Evolutionary conservation across 2,888 invertebrate species (phyloP), one percentile per base, ranked within the genome.

Genomic region (Scrobipalpa atriplicella): DNA sequence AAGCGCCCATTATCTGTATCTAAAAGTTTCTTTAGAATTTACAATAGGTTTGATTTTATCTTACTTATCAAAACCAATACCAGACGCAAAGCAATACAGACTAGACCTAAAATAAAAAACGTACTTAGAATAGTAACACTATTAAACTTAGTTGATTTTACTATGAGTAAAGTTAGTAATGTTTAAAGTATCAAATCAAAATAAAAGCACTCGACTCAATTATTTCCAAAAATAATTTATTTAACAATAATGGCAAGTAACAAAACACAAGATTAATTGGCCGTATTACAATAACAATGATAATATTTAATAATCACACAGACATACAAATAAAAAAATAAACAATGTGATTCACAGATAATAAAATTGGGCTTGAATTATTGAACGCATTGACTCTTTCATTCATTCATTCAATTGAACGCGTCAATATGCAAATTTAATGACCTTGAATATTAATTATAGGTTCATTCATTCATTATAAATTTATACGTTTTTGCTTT

Each of bases 341-440:
- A 86, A 84, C 83, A 85, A 87, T 84, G 29, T 79, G 81, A 75
- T 92, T 92, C 81, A 72, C 90, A 91, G 91, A 84, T 89, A 86
- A 91, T 92, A 92, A 92, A 92, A 86, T 84, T 79, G 85, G 86
- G 86, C 84, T 86, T 89, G 92, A 90, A 92, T 73, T 70, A 62
- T 54, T 54, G 19, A 62, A 43, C 13, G 43, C 38, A 54, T 64
- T 52, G 19, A 62, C 75, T 73, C 71, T 73, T 73, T 72, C 74
- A 78, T 76, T 72, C 70, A 70, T 66, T 67, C 70, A 70, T 66
- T 67, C 72, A 73, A 73, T 75, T 71, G 68, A 19, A 68, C 70
- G 66, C 67, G 73, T 69, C 70, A 29, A 29, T 73, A 66, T 75
- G 73, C 75, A 69, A 70, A 75, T 76, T 70, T 70, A 68, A 73